These are phyloP conservation scores for Tokudaia tokunoshimensis DNA, from an alignment of 2,797 vertebrate genomes.

Conservation along the genomic window DNA sequence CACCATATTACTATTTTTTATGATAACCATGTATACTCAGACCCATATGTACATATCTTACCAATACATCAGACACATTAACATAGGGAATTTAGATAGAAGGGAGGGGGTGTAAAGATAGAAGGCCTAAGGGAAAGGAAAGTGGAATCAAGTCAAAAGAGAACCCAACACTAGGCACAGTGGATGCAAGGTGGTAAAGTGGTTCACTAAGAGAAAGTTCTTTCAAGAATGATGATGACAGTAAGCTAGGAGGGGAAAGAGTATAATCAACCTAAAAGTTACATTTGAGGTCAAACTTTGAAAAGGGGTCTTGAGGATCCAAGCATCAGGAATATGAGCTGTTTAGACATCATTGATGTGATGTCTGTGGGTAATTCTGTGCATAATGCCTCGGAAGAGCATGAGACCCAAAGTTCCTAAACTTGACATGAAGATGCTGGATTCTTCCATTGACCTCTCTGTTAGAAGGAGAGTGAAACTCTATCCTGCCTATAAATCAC, in stretches of 20 bases:
- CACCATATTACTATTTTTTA: neutral
- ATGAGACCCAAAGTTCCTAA: neutral
- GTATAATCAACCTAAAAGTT: neutral
- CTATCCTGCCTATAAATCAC: neutral
- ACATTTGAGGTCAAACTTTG: neutral
- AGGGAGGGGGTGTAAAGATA: neutral
- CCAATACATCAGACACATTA: neutral
- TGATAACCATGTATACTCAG: neutral
- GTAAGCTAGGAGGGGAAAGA: neutral
- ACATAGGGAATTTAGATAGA: neutral
- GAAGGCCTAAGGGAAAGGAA: neutral
- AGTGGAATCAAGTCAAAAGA: neutral
- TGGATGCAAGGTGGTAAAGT: neutral
- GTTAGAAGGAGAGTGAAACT: neutral
- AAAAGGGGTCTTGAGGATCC: neutral
- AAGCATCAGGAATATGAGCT: neutral
- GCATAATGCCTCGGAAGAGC: neutral
- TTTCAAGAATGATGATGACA: neutral
- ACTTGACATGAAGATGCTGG: neutral
- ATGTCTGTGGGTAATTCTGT: neutral
- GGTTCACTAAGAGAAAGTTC: neutral
- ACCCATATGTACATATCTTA: neutral
- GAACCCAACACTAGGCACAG: neutral
- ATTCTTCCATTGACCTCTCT: neutral
- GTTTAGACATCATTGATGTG: neutral